phyloP scores from a whole-genome alignment of 92 coral and sea anemone species.

The Epizoanthus stellaris region DNA sequence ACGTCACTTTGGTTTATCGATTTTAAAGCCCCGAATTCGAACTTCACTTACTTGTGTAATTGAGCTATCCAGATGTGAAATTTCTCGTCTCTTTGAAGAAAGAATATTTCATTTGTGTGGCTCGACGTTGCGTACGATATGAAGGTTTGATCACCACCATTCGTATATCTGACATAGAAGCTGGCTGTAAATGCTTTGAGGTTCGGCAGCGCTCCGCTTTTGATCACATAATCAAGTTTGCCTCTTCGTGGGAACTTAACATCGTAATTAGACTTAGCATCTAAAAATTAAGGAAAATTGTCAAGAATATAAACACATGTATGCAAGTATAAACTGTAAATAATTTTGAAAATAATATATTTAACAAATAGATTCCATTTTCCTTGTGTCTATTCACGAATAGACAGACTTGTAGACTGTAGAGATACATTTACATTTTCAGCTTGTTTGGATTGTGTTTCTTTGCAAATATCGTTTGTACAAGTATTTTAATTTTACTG shows the following conservation, averaged over 20 bases:
- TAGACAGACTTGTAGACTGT: too few species aligned
- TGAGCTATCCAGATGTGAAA: conserved; percentile 40
- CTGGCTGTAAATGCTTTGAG: conserved; percentile 62
- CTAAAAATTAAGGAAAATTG: not conserved
- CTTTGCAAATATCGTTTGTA: too few species aligned
- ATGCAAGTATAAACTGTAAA: too few species aligned
- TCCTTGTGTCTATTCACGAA: too few species aligned
- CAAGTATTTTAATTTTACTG: too few species aligned
- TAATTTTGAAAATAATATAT: not conserved
- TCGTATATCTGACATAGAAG: conserved; percentile 55
- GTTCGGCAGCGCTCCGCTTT: conserved; percentile 37
- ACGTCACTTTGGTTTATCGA: too few species aligned
- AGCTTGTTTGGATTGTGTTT: too few species aligned
- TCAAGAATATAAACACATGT: not conserved
- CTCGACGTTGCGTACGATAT: conserved; percentile 52
- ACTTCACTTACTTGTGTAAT: not conserved
- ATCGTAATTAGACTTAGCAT: conserved; percentile 40
- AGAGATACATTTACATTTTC: too few species aligned
- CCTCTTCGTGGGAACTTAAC: conserved; percentile 57
- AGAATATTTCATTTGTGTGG: conserved; percentile 53
- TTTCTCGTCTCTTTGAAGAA: conserved; percentile 36
- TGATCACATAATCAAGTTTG: conserved; percentile 37
- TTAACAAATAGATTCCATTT: not conserved
- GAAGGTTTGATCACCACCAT: conserved; percentile 45
- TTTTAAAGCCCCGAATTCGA: too few species aligned